Base-by-base conservation (phyloP, 2,797 vertebrate species). In the Molossus alvarezi region DNA sequence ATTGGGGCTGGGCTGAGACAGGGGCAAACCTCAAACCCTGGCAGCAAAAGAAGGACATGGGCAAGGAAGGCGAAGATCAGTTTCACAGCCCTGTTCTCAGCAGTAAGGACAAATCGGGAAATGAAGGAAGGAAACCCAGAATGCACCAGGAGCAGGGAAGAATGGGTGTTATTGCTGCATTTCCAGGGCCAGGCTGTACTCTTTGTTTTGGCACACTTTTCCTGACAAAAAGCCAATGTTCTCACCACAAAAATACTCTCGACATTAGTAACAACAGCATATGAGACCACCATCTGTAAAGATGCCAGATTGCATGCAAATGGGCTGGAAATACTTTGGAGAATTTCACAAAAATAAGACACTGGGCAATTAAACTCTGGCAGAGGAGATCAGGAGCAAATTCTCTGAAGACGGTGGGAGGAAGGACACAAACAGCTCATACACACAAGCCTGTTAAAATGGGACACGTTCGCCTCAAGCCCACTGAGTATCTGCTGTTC, bases 81-180 rank as follows among this genome's bases (percentile, higher is more conserved):
- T 2, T 7, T 29, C 37, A 9, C 53, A 3, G 27, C 14, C 58
- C 94, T 5, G 76, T 21, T 88, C 33, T 80, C 53, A 15, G 89
- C 75, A n/a, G 12, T 9, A n/a, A 11, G 0, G 27, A 20, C 9
- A 87, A 62, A 21, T 62, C 69, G 58, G 71, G 71, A 91, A 76
- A 67, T 3, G 20, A 48, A 80, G 81, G 88, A 84, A 94, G 82
- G 92, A 95, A 95, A 41, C 33, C 7, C 88, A 53, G 55, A 12
- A 21, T 6, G 29, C 64, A 17, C 4, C 3, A 29, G 57, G 21
- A 4, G 11, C 1, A 3, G 27, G 45, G 7, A 67, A 45, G 15
- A 33, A 20, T 17, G 57, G 9, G 11, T 29, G 60, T 55, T 14
- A 21, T 29, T 14, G 76, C 65, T 71, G 79, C 10, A 1, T 93